Base-by-base conservation (phyloP, 53 echinoderm and acorn worm species). In the Patiria pectinifera region DNA sequence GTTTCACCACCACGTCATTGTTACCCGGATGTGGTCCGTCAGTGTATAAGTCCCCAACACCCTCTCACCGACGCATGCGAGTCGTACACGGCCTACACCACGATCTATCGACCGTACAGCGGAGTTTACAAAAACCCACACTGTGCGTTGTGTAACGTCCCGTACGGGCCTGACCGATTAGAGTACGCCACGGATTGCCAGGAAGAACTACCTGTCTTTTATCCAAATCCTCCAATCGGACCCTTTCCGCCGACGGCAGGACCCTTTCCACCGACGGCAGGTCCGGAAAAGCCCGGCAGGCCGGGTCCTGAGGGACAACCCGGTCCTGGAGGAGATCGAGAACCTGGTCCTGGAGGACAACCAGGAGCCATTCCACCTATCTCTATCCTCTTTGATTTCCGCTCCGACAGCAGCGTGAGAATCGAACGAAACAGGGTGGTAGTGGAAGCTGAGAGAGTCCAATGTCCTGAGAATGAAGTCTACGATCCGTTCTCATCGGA, bases 321-420 rank as follows among this genome's bases (percentile, higher is more conserved):
- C 35, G 48, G 48, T 74, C 24, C 74, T 4, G 3, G 3, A 74
- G 74, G 74, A 4, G 23, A 22, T 23, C 72, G 74, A 4, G 70
- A 18, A 11, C 9, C 12, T 3, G 85, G 85, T 62, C 3, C 1
- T 43, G 15, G 14, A 10, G 6, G 0, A 18, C 0, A 21, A n/a
- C 16, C 23, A 35, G 35, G 46, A 4, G 6, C 1, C 71, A 25
- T 79, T 46, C 80, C 89, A 13, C 88, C 93, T 1, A 93, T 93
- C 19, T 93, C 93, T 4, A 62, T 93, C 82, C 80, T 93, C 76
- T 87, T 93, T 61, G 83, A 93, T 62, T 93, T 93, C 43, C 71
- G 88, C 35, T 72, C 93, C 46, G 75, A 53, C 19, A 86, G 92
- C n/a, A 88, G 66, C 11, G 93, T 93, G 7, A 59, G 59, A 19